Evolutionary conservation across 2,888 invertebrate genomes (phyloP), one percentile per base, ranked within the genome.

Genomic region (Cancer borealis): DNA sequence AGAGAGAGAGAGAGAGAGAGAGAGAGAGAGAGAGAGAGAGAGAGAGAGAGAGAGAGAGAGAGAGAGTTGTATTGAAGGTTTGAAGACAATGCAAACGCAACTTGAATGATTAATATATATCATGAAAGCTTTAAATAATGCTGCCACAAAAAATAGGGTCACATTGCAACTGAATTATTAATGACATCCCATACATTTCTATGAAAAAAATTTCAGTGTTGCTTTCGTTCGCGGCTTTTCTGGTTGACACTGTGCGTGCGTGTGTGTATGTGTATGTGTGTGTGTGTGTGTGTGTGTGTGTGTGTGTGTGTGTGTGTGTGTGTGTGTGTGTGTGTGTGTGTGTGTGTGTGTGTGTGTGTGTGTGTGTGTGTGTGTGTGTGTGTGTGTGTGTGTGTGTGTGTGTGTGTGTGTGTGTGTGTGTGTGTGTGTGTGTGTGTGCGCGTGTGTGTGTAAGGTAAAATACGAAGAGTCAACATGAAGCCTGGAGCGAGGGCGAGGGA

Each of bases 1-100:
- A 93, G 60, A 30, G 54, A 93, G 73, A 26, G 60, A n/a, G 79
- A 79, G 92, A 92, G 46, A 79, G 84, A 84, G 79, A 79, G 92
- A 47, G 47, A 47, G 47, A 60, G 60, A 60, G 66, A 30, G 91
- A 91, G 91, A 91, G 91, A 54, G 66, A 91, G 91, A 66, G 91
- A 91, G 60, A 60, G 87, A 89, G 54, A 89, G 93, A 88, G 14
- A 89, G 12, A 88, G 60, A 21, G 49, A 5, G 88, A 21, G 21
- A 89, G n/a, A 46, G 0, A 88, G 39, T 26, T 46, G 92, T 87
- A 39, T n/a, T 8, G 46, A 46, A 26, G 26, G 89, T 49, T 21
- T 49, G 60, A 91, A 54, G 30, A 60, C n/a, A 26, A n/a, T 47
- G 26, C 26, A n/a, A 60, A 30, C 10, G 26, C 12, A 60, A n/a